These are phyloP conservation scores for Drosophila kikkawai DNA, from an alignment of 1,140 invertebrate species.

Conservation along the genomic window DNA sequence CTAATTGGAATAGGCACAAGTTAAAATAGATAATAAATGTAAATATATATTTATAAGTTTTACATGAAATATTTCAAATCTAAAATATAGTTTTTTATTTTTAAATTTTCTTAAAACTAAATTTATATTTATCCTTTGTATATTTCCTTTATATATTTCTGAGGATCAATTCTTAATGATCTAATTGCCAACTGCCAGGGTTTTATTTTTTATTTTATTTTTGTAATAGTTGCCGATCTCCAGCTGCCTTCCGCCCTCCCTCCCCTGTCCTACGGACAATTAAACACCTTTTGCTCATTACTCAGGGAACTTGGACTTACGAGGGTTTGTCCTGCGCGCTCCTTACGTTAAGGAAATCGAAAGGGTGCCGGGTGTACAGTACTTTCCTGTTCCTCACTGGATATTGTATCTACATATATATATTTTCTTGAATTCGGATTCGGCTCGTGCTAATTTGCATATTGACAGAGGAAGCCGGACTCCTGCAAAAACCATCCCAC, in stretches of 20 bases:
- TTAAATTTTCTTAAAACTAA: too few relatives aligned
- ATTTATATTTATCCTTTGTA: too few relatives aligned
- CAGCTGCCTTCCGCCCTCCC: conserved; percentile 20
- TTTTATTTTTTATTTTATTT: not conserved
- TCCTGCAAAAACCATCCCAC: conserved; percentile 55
- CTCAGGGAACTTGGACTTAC: conserved; percentile 16
- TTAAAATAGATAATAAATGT: too few relatives aligned
- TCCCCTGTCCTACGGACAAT: conserved; percentile 48
- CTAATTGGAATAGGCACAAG: too few relatives aligned
- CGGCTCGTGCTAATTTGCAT: conserved; percentile 75
- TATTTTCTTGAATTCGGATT: not conserved
- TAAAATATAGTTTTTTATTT: too few relatives aligned
- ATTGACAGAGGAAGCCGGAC: conserved; percentile 50
- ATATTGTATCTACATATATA: conserved; percentile 3
- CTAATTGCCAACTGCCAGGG: too few relatives aligned
- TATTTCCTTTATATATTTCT: too few relatives aligned
- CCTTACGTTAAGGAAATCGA: conserved; percentile 1
- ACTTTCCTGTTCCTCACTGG: not conserved
- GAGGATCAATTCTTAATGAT: too few relatives aligned
- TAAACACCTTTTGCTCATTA: conserved; percentile 80
- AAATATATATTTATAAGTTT: too few relatives aligned
- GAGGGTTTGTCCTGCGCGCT: conserved; percentile 25
- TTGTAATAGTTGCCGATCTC: conserved; percentile 5
- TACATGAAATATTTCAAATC: too few relatives aligned
- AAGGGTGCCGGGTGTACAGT: conserved; percentile 32